Evolutionary conservation across 1,140 invertebrate species (phyloP), one percentile per base, ranked within the genome.

Genomic region (Whitmania pigra): DNA sequence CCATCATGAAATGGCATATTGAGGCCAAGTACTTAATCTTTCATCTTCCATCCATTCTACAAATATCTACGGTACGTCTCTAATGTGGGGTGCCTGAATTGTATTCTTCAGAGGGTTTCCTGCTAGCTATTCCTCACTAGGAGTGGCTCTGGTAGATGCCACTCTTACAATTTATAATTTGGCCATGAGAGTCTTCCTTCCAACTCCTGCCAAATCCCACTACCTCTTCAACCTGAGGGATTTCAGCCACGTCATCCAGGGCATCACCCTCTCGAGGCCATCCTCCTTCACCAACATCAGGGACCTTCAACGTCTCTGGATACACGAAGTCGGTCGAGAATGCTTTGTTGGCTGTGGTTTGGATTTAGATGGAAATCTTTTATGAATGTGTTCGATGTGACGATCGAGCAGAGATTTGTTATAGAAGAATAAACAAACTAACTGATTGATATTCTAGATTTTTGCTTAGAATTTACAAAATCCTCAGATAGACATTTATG

Each of bases 211-310:
- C 2, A 94, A 95, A 77, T 94, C 90, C 0, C 93, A 95, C 82
- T 96, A 97, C 80, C 85, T 94, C 0, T 97, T 97, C 81, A 97
- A 96, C 83, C 85, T 97, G 73, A 85, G 93, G 77, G 94, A 97
- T 82, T 91, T 94, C 78, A 87, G 89, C 0, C 83, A 91, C 71
- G 89, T 94, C 0, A 88, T 94, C 74, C 82, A 94, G 87, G 94
- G 94, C 53, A 89, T 97, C 0, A 82, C 96, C 18, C 80, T 97
- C 15, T 95, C 93, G 0, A 90, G 91, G 3, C 57, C 57, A 0
- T 63, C 57, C 18, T 11, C 57, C 1, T 63, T 63, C 22, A 93
- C 94, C 0, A 92, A 95, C 84, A 90, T 91, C 15, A 93, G 91
- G 78, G 88, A 91, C 76, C 89, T 97, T 86, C 94, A 96, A 78